Evolutionary conservation across 2,888 invertebrate species (phyloP), one percentile per base, ranked within the genome.

Genomic region (Buathra laborator): DNA sequence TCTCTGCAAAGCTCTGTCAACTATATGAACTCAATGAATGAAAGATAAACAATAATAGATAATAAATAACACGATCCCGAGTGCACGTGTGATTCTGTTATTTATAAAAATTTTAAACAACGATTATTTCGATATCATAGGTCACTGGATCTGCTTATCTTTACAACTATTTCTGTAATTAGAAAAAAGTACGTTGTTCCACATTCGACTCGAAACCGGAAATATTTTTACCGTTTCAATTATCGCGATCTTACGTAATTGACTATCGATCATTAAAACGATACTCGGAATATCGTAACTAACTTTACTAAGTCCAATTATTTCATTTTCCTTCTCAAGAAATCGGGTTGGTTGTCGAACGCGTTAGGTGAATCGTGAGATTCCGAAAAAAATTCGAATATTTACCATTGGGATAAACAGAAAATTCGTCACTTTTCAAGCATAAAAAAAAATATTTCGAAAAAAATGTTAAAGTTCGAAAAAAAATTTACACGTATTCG

Each of bases 91-190:
- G 37, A 37, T 37, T 37, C 37, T 37, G 7, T 3, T 4, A 19
- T 19, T 24, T 56, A 1, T 3, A 19, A 14, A 56, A 56, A 2
- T 7, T 19, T 2, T 2, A 5, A 37, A 10, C 9, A 56, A 10
- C 4, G 53, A 10, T 16, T 2, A 19, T 53, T 56, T 10, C 2
- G 16, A 53, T 51, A 16, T 24, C 24, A 24, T 56, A 0, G 53
- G 10, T 16, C 24, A 24, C 48, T 76, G 70, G 70, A 32, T 70
- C 44, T 5, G 51, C 48, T 67, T 43, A 24, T 59, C 56, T 43
- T 72, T 51, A 59, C 77, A 70, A 67, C 44, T 14, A 53, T 29
- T 14, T 46, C 19, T 19, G 43, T 12, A 66, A 71, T 10, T 12
- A 37, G 43, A 67, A 19, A 56, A 24, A 71, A 51, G 16, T 53